Conservation (phyloP, 2,888 invertebrate genomes). For the Drosophila monieri region DNA sequence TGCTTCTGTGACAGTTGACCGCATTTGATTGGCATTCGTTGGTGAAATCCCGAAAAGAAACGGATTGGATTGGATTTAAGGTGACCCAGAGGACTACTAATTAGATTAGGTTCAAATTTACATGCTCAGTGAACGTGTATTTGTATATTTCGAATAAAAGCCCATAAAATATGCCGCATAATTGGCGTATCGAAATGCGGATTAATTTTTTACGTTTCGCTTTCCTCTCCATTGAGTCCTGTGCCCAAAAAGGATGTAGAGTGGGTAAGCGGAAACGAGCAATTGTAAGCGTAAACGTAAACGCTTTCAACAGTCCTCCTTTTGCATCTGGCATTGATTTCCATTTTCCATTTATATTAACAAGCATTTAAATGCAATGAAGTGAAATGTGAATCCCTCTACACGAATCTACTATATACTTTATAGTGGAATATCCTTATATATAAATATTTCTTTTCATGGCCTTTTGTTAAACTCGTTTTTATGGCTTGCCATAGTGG, state of each 20-base stretch:
- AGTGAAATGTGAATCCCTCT: constrained; percentile 62
- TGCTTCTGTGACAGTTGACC: constrained; percentile 45
- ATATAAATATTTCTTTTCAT: constrained; percentile 12
- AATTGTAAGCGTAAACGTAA: constrained; percentile 39
- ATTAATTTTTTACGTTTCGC: constrained; percentile 33
- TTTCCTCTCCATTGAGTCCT: constrained; percentile 29
- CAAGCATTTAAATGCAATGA: constrained; percentile 77
- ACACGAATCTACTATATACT: constrained; percentile 19
- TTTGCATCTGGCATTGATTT: constrained; percentile 65
- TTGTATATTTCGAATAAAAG: constrained; percentile 7
- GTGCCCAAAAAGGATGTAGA: constrained; percentile 1
- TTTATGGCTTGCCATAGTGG: constrained; percentile 52
- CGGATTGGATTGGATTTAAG: not conserved
- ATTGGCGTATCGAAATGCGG: constrained; percentile 33
- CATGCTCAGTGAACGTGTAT: not conserved
- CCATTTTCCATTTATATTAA: constrained; percentile 65
- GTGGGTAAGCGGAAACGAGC: constrained; percentile 21
- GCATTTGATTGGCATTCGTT: constrained; percentile 41
- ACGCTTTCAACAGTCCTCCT: constrained; percentile 34
- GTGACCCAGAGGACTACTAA: constrained; percentile 21
- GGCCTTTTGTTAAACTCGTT: constrained; percentile 36
- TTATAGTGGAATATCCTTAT: not conserved
- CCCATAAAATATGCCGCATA: constrained; percentile 25
- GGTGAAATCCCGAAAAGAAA: constrained; percentile 2
- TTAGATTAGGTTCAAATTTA: constrained; percentile 20